These are phyloP conservation scores for Okamejei kenojei DNA, from an alignment of 2,797 vertebrate genomes.

Conservation along the genomic window DNA sequence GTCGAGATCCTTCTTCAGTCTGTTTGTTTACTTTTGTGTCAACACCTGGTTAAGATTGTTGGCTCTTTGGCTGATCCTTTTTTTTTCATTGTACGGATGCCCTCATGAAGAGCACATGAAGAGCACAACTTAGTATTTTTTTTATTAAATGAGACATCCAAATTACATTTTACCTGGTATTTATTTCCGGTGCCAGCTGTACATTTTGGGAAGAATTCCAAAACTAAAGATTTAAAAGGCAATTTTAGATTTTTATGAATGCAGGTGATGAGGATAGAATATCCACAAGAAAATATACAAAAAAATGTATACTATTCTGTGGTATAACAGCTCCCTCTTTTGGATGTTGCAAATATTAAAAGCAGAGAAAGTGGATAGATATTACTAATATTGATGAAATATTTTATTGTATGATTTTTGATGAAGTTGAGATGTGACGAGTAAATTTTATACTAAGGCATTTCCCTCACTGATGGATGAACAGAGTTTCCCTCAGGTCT, in stretches of 20 bases:
- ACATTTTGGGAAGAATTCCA: background rate
- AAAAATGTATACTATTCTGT: background rate
- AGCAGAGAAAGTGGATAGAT: no score
- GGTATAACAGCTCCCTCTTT: slow-evolving; percentile 22
- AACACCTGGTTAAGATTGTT: background rate
- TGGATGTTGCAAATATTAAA: background rate
- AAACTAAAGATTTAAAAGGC: background rate
- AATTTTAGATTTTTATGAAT: background rate
- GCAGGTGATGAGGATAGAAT: background rate
- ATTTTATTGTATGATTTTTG: background rate
- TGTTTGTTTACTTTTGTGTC: background rate
- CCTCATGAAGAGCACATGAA: background rate
- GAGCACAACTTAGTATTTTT: background rate
- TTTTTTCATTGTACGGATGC: background rate
- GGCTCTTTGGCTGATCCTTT: background rate
- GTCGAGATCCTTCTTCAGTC: no score
- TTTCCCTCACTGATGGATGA: background rate
- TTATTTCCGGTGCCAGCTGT: background rate
- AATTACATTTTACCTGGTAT: background rate
- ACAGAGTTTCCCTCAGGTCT: background rate
- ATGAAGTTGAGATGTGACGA: background rate
- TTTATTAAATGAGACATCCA: background rate
- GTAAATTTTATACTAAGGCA: background rate
- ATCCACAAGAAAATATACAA: background rate
- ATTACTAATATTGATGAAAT: background rate